Evolutionary conservation across 2,888 invertebrate species (phyloP).

Genomic region (Papilio protenor): DNA sequence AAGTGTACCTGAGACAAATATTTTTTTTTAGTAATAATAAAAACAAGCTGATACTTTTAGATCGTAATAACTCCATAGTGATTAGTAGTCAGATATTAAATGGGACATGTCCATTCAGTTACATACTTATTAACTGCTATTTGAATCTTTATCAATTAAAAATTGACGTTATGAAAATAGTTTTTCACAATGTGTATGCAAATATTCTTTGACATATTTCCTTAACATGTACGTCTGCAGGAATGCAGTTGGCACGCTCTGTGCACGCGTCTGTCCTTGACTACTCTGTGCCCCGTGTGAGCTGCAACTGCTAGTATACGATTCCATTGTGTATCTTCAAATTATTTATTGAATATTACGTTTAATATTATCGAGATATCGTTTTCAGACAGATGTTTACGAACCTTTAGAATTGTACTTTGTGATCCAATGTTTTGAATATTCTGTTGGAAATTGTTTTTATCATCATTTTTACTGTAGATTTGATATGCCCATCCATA

Average conservation of each 20-base stretch:
- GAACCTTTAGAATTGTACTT: background rate
- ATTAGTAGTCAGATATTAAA: too few relatives aligned
- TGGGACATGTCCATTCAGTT: background rate
- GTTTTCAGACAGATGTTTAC: background rate
- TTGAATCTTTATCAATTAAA: background rate
- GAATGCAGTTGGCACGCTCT: constrained; percentile 55
- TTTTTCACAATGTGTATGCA: constrained; percentile 30
- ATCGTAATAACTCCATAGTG: too few relatives aligned
- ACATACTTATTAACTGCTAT: background rate
- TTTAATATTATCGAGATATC: background rate
- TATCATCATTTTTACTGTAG: too few relatives aligned
- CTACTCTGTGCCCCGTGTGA: constrained; percentile 43
- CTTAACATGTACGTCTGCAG: constrained; percentile 49
- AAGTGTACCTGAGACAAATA: too few relatives aligned
- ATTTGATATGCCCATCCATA: too few relatives aligned
- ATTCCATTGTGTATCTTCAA: background rate
- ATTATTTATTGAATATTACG: background rate
- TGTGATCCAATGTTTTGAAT: too few relatives aligned
- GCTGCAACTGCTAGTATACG: background rate
- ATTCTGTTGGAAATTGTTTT: too few relatives aligned
- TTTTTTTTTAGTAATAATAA: too few relatives aligned
- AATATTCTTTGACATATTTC: constrained; percentile 46
- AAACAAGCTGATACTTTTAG: too few relatives aligned
- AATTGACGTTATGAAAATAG: background rate
- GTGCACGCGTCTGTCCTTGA: constrained; percentile 61